phyloP scores from a whole-genome alignment of 2,888 invertebrate genomes.

The Lysandra coridon region DNA sequence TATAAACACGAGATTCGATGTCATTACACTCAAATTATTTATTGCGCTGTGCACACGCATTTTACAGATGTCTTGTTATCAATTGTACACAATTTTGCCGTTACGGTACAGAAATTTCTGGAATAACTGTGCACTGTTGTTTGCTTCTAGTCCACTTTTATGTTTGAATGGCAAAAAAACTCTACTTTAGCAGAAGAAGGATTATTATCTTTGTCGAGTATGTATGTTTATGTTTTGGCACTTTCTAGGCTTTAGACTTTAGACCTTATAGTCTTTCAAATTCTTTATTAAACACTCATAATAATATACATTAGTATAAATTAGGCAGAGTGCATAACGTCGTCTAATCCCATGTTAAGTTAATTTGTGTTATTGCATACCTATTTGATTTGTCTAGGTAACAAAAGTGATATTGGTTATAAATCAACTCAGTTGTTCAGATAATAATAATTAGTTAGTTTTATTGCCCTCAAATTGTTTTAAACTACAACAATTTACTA shows the following conservation, averaged over 20 bases:
- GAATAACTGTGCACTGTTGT: neutral
- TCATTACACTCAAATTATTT: neutral
- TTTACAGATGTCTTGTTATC: neutral
- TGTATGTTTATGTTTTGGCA: no score
- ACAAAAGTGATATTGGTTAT: neutral
- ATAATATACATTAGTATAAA: no score
- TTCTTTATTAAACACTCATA: no score
- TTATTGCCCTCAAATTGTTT: neutral
- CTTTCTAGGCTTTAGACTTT: no score
- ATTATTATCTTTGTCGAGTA: no score
- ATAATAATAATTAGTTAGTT: neutral
- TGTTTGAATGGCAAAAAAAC: no score
- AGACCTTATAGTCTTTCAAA: no score
- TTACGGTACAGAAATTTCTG: neutral
- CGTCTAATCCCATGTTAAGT: no score
- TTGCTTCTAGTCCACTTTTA: neutral
- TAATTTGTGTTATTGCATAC: no score
- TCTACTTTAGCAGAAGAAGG: no score
- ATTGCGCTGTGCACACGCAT: neutral
- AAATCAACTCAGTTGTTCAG: neutral
- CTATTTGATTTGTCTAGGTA: no score
- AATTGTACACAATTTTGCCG: neutral
- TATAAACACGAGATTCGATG: neutral
- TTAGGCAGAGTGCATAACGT: no score
- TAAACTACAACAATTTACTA: neutral